Evolutionary conservation across 2,797 vertebrate species (phyloP), one percentile per base, ranked within the genome.

Genomic region (Hyperoplus lanceolatus): DNA sequence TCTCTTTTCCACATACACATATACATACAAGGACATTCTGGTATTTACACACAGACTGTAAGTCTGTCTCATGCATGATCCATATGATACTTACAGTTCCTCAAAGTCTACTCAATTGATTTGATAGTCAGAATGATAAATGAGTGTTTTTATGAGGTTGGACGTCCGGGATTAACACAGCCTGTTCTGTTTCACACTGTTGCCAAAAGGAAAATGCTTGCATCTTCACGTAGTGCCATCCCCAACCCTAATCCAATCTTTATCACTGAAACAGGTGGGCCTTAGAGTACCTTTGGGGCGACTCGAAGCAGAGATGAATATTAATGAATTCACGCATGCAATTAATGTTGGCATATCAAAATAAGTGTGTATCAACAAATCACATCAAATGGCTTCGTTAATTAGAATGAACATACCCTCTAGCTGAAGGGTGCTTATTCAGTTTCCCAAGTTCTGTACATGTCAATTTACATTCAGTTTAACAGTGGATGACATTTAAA

Each of bases 211-310:
- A 84, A 87, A 75, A 71, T 21, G 51, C 60, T 66, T 8, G 36
- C 61, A 56, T 90, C 91, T 91, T 91, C 77, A 49, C 79, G 0
- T 66, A 70, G 76, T 58, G 73, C 75, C 66, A 69, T 85, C 63
- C 66, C 14, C 49, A 21, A 63, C 70, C 70, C 73, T 87, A 85
- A 92, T 92, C 83, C 69, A 91, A 86, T 92, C 80, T 82, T 69
- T 73, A 85, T 80, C 57, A 51, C 70, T 62, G 60, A 82, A 94
- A 83, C 93, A 94, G 92, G 91, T 95, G 92, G 83, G 73, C 73
- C 70, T 74, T 11, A 60, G 70, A 29, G 81, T 80, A 73, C 85
- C 67, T n/a, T 3, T 21, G 75, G 85, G 83, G 77, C 42, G 6
- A 73, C 75, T 77, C 48, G 43, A 53, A 71, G 73, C 60, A 64